Evolutionary conservation across 2,113 vertebrate species (phyloP), one percentile per base, ranked within the genome.

Genomic region (Equus quagga): DNA sequence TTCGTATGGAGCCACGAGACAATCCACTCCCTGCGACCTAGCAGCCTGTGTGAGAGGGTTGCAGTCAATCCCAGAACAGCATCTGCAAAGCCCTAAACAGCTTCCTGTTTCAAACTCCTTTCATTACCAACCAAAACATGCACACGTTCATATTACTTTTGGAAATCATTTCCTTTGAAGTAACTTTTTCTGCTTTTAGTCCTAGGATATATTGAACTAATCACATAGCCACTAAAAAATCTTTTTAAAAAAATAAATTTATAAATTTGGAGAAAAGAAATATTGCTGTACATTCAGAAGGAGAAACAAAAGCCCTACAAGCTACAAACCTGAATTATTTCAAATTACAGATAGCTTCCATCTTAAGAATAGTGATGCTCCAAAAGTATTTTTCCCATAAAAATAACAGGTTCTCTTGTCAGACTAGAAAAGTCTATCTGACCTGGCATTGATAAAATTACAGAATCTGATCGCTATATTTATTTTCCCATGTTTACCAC

Each of bases 1-100:
- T 98, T 99, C 99, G n/a, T 99, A 99, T 0, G 99, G 99, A 64
- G 99, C 99, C 96, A 99, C 99, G 6, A 99, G 96, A 84, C 99
- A 99, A 84, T 99, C 99, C 75, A 99, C 99, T 1, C 99, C 99
- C 83, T 98, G 99, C 0, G 97, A 94, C 95, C 99, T 98, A 0
- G 99, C 99, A 79, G 98, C 99, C 99, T 99, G 97, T 1, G 92
- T 14, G 26, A 90, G n/a, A 84, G 62, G 56, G 28, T n/a, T 64
- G n/a, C 6, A 14, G 54, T 81, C 9, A 89, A 0, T 19, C 13
- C 10, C 26, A n/a, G 36, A 46, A 4, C 0, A 0, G 36, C 12
- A 2, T 5, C 18, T 15, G 28, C 60, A 69, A n/a, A 46, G n/a
- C 19, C 21, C 49, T 14, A 5, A 67, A 79, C 26, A 24, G 17